These are phyloP conservation scores for Lepidiolamprologus cunningtoni DNA, from an alignment of 2,113 vertebrate genomes.

Conservation along the genomic window DNA sequence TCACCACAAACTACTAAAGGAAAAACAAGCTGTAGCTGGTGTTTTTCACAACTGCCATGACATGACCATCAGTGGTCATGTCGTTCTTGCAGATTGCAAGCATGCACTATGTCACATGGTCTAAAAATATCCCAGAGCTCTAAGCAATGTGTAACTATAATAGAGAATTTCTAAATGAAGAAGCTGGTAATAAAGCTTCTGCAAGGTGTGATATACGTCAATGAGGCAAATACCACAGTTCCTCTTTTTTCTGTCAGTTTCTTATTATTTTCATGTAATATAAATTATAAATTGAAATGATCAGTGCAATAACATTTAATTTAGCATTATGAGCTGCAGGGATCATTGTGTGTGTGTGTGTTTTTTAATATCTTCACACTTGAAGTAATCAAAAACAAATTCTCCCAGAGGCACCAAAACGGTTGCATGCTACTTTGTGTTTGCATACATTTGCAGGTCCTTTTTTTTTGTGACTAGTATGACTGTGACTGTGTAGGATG, in stretches of 20 bases:
- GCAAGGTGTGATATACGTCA: not conserved
- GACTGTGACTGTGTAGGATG: constrained; percentile 73
- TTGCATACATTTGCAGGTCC: not conserved
- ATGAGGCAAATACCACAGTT: not conserved
- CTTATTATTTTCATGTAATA: not conserved
- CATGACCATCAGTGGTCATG: not conserved
- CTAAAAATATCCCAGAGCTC: not conserved
- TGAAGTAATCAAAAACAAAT: not conserved
- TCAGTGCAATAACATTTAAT: not conserved
- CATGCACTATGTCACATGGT: not conserved
- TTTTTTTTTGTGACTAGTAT: not conserved
- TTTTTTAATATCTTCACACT: not conserved
- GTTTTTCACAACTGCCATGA: not conserved
- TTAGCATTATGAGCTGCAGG: not conserved
- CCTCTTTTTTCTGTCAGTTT: not conserved
- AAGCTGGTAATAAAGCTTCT: not conserved
- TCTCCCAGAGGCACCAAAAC: not conserved
- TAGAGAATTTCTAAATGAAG: not conserved
- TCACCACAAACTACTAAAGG: not conserved
- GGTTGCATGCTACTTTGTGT: not conserved
- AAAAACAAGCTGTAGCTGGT: not conserved
- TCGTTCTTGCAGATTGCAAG: not conserved
- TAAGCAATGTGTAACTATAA: not conserved
- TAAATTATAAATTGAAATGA: not conserved
- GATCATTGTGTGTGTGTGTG: not conserved